Percentiles rank a stretch among this genome's conserved stretches.
Evolutionary conservation across 1,140 invertebrate species (phyloP).

Genomic region (Pristionchus pacificus): DNA sequence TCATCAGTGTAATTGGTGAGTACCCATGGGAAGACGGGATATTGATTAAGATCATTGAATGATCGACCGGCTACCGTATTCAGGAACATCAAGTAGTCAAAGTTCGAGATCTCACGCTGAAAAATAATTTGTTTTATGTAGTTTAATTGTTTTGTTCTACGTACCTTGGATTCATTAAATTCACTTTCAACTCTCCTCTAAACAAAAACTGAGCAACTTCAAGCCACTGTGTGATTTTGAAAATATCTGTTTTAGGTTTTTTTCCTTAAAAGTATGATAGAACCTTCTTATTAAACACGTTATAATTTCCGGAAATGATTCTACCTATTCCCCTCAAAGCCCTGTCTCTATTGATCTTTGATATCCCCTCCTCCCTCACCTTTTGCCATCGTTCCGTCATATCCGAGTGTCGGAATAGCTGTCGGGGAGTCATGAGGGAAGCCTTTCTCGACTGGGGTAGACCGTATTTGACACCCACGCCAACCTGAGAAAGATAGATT

Average conservation of each 20-base stretch:
- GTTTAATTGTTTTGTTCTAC: no score
- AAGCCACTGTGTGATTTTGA: no score
- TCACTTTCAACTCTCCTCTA: no score
- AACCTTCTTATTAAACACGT: no score
- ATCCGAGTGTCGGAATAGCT: conserved; percentile 95
- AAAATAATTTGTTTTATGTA: no score
- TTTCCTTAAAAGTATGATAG: no score
- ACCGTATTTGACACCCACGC: conserved; percentile 98
- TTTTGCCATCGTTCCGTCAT: conserved; percentile 98
- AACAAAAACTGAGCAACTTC: no score
- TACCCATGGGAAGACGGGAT: conserved; percentile 98
- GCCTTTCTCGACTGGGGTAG: conserved; percentile 92
- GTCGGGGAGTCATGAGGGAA: conserved; percentile 94
- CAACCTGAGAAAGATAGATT: conserved; percentile 59
- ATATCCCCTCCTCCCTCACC: no score
- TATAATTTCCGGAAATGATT: no score
- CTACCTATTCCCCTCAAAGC: no score
- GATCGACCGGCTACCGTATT: conserved; percentile 97
- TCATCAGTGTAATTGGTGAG: conserved; percentile 95
- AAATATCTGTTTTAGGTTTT: neutral
- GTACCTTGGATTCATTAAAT: no score
- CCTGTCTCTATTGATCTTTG: no score
- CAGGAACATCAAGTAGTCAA: conserved; percentile 98
- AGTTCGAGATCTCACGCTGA: conserved; percentile 89
- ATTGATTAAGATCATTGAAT: conserved; percentile 98